Conservation (phyloP, 2,797 vertebrate species). For the Parauchenoglanis punctatus region DNA sequence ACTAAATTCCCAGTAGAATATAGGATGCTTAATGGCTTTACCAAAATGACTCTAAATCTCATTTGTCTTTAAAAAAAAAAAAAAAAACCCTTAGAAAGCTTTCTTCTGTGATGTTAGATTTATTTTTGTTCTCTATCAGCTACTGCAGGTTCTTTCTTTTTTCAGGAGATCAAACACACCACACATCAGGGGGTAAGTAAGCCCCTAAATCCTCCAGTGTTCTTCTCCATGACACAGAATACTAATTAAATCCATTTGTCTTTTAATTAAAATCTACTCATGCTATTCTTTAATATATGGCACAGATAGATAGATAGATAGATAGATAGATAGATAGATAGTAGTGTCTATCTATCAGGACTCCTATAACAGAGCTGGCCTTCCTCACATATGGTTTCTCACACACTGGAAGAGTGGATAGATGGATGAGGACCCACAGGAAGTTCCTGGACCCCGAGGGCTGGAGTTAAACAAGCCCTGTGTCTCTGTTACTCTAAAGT, state of each 20-base stretch:
- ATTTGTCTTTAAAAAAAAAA: not conserved
- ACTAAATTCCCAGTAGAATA: not conserved
- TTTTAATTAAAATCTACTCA: not conserved
- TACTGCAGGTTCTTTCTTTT: not conserved
- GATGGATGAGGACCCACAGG: constrained; percentile 31
- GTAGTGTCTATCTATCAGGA: too few species aligned
- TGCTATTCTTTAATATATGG: not conserved
- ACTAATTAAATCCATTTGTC: not conserved
- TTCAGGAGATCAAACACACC: not conserved
- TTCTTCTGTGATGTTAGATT: not conserved
- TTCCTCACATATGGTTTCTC: constrained; percentile 28
- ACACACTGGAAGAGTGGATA: constrained; percentile 39
- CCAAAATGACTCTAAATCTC: not conserved
- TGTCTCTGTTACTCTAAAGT: constrained; percentile 31
- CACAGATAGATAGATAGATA: not conserved
- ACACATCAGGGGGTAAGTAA: not conserved
- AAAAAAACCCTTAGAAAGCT: too few species aligned
- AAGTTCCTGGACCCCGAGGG: constrained; percentile 26
- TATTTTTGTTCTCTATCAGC: not conserved
- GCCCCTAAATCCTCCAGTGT: not conserved
- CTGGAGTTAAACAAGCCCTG: constrained; percentile 35
- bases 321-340: not conserved
- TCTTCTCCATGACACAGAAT: constrained; percentile 3
- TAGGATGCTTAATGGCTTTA: not conserved
- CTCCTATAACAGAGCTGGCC: not conserved